phyloP scores from a whole-genome alignment of 1,140 invertebrate species.

The Nephila pilipes region DNA sequence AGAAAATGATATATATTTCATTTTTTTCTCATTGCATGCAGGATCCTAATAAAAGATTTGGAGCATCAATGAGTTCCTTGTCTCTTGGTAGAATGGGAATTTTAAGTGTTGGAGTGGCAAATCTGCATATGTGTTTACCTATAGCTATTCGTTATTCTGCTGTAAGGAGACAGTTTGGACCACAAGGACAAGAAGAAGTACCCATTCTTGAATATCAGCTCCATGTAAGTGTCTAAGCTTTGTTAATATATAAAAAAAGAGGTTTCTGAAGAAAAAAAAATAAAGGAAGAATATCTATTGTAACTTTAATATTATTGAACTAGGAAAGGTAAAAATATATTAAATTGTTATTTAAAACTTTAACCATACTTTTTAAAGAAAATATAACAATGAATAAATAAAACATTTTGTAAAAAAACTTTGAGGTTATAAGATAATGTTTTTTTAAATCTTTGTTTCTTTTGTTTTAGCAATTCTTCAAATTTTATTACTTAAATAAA shows the following conservation, averaged over 20 bases:
- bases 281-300: too few relatives aligned
- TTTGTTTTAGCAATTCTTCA: too few relatives aligned
- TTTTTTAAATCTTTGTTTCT: too few relatives aligned
- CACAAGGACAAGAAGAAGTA: slow-evolving; percentile 85
- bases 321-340: too few relatives aligned
- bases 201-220: slow-evolving; percentile 95
- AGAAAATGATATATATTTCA: neutral
- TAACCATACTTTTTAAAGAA: too few relatives aligned
- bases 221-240: slow-evolving; percentile 82
- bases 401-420: too few relatives aligned
- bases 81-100: slow-evolving; percentile 90
- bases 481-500: too few relatives aligned
- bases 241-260: too few relatives aligned
- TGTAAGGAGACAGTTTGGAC: slow-evolving; percentile 93
- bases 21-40: slow-evolving; percentile 79
- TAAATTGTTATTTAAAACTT: neutral
- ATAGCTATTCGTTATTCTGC: slow-evolving; percentile 96
- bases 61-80: slow-evolving; percentile 90
- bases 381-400: too few relatives aligned
- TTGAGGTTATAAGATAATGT: too few relatives aligned
- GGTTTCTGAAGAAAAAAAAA: too few relatives aligned
- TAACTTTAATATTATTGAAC: too few relatives aligned
- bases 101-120: slow-evolving; percentile 86
- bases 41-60: slow-evolving; percentile 89
- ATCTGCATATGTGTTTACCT: slow-evolving; percentile 87